Evolutionary conservation across 2,797 vertebrate genomes (phyloP).

Genomic region (Cygnus olor): DNA sequence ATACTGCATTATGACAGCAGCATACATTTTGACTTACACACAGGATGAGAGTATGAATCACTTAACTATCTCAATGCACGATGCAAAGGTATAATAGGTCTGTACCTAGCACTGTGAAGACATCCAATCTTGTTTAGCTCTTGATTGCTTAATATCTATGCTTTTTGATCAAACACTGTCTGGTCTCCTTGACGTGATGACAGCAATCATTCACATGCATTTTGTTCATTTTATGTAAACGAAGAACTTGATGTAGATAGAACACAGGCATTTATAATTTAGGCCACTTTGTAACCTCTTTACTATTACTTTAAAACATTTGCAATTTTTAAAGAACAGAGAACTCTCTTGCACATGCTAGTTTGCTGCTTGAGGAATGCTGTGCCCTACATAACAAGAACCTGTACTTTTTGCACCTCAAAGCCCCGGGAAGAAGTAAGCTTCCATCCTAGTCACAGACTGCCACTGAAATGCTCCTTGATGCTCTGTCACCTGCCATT

Average conservation of each 20-base stretch:
- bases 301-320: background rate
- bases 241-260: background rate
- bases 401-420: background rate
- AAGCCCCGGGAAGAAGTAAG: background rate
- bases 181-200: background rate
- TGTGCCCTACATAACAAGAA: background rate
- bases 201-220: background rate
- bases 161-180: background rate
- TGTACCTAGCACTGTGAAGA: background rate
- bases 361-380: background rate
- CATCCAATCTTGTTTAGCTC: background rate
- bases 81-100: background rate
- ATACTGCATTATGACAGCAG: background rate
- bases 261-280: background rate
- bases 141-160: background rate
- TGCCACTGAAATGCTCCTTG: background rate
- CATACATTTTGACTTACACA: background rate
- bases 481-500: background rate
- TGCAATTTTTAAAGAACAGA: background rate
- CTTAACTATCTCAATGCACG: background rate
- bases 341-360: background rate
- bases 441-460: background rate
- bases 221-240: background rate
- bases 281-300: too few species aligned
- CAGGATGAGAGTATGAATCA: background rate